Evolutionary conservation across 2,888 invertebrate genomes (phyloP).

Genomic region (Metacarcinus magister): DNA sequence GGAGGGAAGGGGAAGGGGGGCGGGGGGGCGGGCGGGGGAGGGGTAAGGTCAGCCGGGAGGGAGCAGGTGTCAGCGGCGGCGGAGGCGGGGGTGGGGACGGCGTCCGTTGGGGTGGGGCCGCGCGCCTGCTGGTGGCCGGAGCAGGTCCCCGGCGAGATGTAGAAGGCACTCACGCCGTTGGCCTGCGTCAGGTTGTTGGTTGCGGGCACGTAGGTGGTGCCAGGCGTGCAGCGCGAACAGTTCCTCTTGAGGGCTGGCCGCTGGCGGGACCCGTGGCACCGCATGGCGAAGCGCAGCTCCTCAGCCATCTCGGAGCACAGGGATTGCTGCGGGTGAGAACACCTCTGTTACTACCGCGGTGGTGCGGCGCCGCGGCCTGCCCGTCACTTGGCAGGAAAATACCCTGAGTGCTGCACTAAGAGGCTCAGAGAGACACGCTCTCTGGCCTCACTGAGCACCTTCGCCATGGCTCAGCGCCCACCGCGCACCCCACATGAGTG

Average conservation of each 20-base stretch:
- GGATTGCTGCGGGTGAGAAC: slow-evolving; percentile 88
- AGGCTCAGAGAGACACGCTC: too few species aligned
- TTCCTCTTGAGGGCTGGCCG: slow-evolving; percentile 91
- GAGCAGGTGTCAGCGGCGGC: slow-evolving; percentile 68
- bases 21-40: slow-evolving; percentile 74
- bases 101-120: slow-evolving; percentile 38
- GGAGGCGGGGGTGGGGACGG: slow-evolving; percentile 33
- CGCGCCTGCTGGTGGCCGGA: slow-evolving; percentile 71
- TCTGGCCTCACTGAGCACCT: too few species aligned
- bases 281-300: slow-evolving; percentile 95
- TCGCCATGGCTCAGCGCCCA: too few species aligned
- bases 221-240: slow-evolving; percentile 91
- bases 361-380: neutral
- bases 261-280: slow-evolving; percentile 93
- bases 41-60: slow-evolving; percentile 72
- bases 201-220: slow-evolving; percentile 85
- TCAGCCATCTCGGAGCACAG: slow-evolving; percentile 97
- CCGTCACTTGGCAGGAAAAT: neutral
- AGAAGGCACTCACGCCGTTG: slow-evolving; percentile 80
- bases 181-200: slow-evolving; percentile 80
- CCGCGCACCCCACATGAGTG: too few species aligned
- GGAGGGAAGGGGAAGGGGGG: slow-evolving; percentile 69
- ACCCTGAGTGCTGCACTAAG: neutral
- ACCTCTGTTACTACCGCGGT: too few species aligned
- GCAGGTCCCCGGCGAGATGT: slow-evolving; percentile 65